Evolutionary conservation across 1,140 invertebrate genomes (phyloP), one percentile per base, ranked within the genome.

Genomic region (Amphibalanus amphitrite): DNA sequence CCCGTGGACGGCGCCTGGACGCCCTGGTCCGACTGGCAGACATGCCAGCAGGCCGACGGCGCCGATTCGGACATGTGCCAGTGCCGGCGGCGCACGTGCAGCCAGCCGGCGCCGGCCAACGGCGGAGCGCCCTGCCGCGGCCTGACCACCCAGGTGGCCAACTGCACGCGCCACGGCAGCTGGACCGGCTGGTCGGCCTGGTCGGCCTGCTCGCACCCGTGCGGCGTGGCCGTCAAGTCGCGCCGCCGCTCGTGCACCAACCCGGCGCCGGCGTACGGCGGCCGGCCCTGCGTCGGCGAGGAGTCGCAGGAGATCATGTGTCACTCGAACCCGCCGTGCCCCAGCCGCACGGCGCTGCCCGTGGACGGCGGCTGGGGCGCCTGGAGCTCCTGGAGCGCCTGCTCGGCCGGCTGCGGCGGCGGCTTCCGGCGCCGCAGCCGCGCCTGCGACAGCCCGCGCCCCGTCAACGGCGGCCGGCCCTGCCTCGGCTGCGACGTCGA

Each of bases 301-400:
- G 77, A 79, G 75, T 83, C 85, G 28, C 84, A 86, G 28, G 89
- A 92, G 76, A 85, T 87, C 73, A 87, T 88, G 74, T 93, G 91
- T 76, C 83, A 88, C 30, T 86, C 87, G 69, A 83, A 89, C 74
- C 90, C 90, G 26, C 90, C 90, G 0, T 93, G 91, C 78, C 90
- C 91, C 15, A 83, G 83, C 83, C 10, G 20, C 13, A 74, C 70
- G 3, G 74, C 72, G 23, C 82, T 84, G 1, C 79, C 82, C 67
- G 82, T 83, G 70, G 82, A 87, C 73, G 86, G 86, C 4, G 82
- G 79, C 1, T 89, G 88, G 88, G 81, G 84, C 65, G 71, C 77
- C 0, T 90, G 88, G 88, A 77, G 79, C n/a, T 33, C 76, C 1
- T 89, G 87, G 88, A 82, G 82, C 25, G 78, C 82, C 6, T 90